A percentile compares a stretch with the other conserved stretches of the same genome.
Conservation (phyloP, 2,113 vertebrate genomes). For the Psephotus haematonotus region DNA sequence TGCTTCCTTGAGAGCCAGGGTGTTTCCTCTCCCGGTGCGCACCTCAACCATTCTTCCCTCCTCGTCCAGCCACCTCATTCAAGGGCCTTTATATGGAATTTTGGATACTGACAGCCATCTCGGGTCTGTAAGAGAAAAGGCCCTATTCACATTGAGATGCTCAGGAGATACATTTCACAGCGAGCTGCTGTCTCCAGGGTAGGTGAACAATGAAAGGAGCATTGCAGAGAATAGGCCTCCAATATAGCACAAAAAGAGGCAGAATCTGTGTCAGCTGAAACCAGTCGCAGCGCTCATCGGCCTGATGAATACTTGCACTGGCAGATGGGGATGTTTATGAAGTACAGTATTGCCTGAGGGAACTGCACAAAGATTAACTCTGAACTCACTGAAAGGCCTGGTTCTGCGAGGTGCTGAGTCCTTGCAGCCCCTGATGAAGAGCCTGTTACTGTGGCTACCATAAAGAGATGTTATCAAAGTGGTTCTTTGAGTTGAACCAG, state of each 20-base stretch:
- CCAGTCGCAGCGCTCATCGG: neutral
- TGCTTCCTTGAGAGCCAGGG: neutral
- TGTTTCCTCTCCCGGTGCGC: neutral
- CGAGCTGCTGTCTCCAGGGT: neutral
- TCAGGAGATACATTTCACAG: neutral
- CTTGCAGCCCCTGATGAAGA: neutral
- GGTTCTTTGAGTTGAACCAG: neutral
- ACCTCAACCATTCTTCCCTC: neutral
- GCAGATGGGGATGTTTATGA: neutral
- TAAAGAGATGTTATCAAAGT: rapidly evolving
- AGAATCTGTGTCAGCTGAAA: neutral
- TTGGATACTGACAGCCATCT: neutral
- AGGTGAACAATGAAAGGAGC: neutral
- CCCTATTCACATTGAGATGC: neutral
- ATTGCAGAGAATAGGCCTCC: neutral
- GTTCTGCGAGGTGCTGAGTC: neutral
- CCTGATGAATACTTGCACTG: neutral
- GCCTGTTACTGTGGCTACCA: neutral
- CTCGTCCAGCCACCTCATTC: neutral
- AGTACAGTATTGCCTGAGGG: neutral
- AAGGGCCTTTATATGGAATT: neutral
- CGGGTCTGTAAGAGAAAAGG: neutral
- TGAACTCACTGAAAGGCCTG: neutral
- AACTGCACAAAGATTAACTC: neutral
- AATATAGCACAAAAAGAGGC: neutral